These are phyloP conservation scores for Rhimphoctona megacephalus DNA, from an alignment of 2,888 invertebrate species.

Conservation along the genomic window DNA sequence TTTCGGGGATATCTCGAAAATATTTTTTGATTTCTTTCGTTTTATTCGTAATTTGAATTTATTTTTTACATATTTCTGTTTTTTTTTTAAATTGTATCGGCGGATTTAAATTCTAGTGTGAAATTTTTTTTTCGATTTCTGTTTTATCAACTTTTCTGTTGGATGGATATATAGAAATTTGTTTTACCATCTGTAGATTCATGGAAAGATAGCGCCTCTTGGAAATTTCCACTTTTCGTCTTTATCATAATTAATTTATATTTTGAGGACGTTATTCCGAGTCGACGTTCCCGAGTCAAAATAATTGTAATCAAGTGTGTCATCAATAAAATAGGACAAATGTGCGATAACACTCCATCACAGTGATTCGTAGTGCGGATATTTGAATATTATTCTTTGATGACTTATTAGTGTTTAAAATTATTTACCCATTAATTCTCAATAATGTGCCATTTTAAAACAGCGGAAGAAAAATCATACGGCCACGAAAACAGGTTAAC, in stretches of 20 bases:
- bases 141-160: not conserved
- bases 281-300: not conserved
- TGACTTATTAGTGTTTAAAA: not conserved
- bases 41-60: not conserved
- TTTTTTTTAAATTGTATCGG: not conserved
- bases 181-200: not conserved
- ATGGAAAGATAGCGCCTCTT: too few species aligned
- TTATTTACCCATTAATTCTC: not conserved
- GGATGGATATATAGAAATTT: not conserved
- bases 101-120: too few species aligned
- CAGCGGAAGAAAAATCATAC: not conserved
- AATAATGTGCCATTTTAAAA: constrained; percentile 21
- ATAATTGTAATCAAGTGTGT: not conserved
- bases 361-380: constrained; percentile 4
- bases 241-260: too few species aligned
- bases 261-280: not conserved
- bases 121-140: too few species aligned
- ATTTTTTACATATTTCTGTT: not conserved
- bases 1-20: not conserved
- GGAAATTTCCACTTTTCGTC: too few species aligned
- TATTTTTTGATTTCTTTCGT: not conserved
- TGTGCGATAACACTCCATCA: not conserved
- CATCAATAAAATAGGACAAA: constrained; percentile 22
- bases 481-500: constrained; percentile 42
- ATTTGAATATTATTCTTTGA: not conserved